Percentiles rank a stretch among this genome's conserved stretches.
These are phyloP conservation scores for Pelagia noctiluca DNA, from an alignment of 30 jellyfish, hydroid and myxozoan species.

Conservation along the genomic window DNA sequence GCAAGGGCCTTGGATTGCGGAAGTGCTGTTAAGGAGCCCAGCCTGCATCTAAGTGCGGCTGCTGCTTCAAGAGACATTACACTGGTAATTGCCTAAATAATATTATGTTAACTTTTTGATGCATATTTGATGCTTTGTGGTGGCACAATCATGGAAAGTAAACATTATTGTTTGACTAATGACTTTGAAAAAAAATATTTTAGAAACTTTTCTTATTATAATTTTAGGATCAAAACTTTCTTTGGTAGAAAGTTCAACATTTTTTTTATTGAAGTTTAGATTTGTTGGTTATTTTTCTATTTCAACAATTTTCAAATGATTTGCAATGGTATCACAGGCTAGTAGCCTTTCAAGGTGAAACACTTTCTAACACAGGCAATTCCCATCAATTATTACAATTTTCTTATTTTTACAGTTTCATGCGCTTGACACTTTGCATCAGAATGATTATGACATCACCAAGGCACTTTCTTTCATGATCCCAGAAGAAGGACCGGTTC, in stretches of 20 bases:
- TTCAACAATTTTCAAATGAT: too few relatives aligned
- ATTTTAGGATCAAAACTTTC: too few relatives aligned
- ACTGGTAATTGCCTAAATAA: slow-evolving; percentile 51
- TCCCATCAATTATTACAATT: not conserved
- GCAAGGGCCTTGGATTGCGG: slow-evolving; percentile 98
- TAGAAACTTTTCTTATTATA: too few relatives aligned
- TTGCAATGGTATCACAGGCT: not conserved
- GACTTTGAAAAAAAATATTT: too few relatives aligned
- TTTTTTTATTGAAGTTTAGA: too few relatives aligned
- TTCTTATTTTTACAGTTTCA: slow-evolving; percentile 70
- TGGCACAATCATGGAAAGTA: too few relatives aligned
- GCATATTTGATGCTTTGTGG: too few relatives aligned
- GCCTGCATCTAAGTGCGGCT: slow-evolving; percentile 98
- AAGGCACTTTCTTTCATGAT: slow-evolving; percentile 77
- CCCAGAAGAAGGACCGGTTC: slow-evolving; percentile 98
- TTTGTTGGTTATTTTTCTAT: too few relatives aligned
- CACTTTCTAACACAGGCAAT: not conserved
- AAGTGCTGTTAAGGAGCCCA: slow-evolving; percentile 90
- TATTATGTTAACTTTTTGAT: not conserved
- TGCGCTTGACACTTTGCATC: slow-evolving; percentile 85
- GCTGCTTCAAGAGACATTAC: slow-evolving; percentile 99
- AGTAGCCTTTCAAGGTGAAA: not conserved
- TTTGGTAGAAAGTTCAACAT: too few relatives aligned
- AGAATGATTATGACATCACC: slow-evolving; percentile 86
- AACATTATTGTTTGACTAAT: too few relatives aligned